A percentile compares a stretch with the other conserved stretches of the same genome.
These are phyloP conservation scores for Eupithecia exiguata DNA, from an alignment of 2,888 invertebrate genomes.

Conservation along the genomic window DNA sequence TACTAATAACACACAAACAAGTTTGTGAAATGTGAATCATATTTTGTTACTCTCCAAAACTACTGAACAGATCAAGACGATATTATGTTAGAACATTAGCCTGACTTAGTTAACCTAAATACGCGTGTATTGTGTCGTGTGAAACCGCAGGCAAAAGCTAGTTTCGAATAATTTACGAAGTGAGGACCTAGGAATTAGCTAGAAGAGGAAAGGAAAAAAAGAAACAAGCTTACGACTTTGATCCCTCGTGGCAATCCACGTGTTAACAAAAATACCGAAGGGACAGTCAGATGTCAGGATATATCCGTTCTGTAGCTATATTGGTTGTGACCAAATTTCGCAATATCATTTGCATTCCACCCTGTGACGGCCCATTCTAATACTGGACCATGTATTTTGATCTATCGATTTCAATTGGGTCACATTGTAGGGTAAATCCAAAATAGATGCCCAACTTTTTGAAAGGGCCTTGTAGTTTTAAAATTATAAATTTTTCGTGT, in stretches of 20 bases:
- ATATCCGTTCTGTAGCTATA: neutral
- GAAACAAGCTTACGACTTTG: neutral
- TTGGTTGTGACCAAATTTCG: constrained; percentile 4
- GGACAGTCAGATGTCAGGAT: neutral
- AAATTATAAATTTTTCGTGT: too few relatives aligned
- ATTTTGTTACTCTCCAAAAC: too few relatives aligned
- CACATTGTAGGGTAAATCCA: neutral
- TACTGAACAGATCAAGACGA: too few relatives aligned
- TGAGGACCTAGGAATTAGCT: neutral
- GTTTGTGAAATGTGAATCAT: too few relatives aligned
- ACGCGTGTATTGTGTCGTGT: too few relatives aligned
- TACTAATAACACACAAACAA: too few relatives aligned
- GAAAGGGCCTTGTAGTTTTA: too few relatives aligned
- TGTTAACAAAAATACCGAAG: neutral
- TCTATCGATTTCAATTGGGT: neutral
- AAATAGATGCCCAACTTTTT: too few relatives aligned
- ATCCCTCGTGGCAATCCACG: neutral
- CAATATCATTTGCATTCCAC: constrained; percentile 13
- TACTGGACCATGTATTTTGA: neutral
- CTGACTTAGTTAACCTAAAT: too few relatives aligned
- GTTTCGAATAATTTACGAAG: neutral
- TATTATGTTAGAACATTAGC: too few relatives aligned
- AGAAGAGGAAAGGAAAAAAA: too few relatives aligned
- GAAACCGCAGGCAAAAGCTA: too few relatives aligned
- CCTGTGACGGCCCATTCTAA: constrained; percentile 1